These are phyloP conservation scores for Cariama cristata DNA, from an alignment of 2,113 vertebrate species.

Conservation along the genomic window DNA sequence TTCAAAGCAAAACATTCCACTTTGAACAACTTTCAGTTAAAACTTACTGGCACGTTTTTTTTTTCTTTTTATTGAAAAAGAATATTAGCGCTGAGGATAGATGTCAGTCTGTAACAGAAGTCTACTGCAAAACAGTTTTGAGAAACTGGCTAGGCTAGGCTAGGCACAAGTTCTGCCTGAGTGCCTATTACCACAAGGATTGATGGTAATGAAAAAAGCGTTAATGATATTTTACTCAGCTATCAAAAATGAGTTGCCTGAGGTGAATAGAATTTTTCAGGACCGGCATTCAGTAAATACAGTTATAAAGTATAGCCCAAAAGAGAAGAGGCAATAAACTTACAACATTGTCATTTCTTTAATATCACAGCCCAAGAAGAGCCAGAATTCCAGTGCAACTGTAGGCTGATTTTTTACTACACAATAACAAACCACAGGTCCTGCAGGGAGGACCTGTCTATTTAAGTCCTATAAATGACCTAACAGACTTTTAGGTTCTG, in stretches of 20 bases:
- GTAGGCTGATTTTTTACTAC: conserved; percentile 14
- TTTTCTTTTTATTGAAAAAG: neutral
- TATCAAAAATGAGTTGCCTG: conserved; percentile 59
- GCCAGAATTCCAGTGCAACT: conserved; percentile 10
- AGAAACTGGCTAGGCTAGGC: neutral
- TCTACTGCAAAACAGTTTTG: neutral
- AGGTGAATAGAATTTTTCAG: conserved; percentile 60
- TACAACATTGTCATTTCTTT: conserved; percentile 46
- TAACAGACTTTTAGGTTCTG: neutral
- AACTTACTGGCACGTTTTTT: neutral
- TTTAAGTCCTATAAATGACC: conserved; percentile 11
- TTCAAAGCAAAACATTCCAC: neutral
- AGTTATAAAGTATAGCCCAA: conserved; percentile 40
- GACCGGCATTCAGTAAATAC: conserved; percentile 42
- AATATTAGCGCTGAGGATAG: neutral
- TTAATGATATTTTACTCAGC: conserved; percentile 56
- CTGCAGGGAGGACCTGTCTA: neutral
- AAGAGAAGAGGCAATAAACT: conserved; percentile 39
- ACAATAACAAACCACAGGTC: neutral
- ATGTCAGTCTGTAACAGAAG: neutral
- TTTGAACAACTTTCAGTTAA: neutral
- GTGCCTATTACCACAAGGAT: conserved; percentile 30
- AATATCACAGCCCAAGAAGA: conserved; percentile 12
- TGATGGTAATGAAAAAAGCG: conserved; percentile 59
- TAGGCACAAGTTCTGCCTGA: conserved; percentile 13